Percentiles rank a stretch among this genome's conserved stretches.
phyloP scores from a whole-genome alignment of 2,888 invertebrate genomes.

The Netelia inedita region DNA sequence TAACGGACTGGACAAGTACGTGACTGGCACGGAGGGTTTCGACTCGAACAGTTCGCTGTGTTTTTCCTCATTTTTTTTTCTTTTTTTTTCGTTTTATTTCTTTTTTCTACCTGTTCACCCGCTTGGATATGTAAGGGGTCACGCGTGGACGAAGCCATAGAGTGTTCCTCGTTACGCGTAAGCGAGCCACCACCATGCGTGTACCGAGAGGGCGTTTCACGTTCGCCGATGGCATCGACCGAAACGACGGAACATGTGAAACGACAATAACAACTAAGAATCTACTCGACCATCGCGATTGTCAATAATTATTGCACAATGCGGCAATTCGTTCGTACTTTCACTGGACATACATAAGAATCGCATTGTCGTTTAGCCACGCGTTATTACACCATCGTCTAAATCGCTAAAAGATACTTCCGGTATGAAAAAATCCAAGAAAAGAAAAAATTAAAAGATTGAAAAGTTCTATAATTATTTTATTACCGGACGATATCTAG shows the following conservation, averaged over 20 bases:
- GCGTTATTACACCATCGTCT: neutral
- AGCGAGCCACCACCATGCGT: conserved; percentile 16
- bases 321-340: conserved; percentile 24
- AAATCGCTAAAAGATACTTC: conserved; percentile 12
- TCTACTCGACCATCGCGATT: conserved; percentile 26
- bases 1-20: conserved; percentile 53
- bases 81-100: neutral
- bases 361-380: conserved; percentile 8
- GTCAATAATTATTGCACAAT: conserved; percentile 64
- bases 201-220: neutral
- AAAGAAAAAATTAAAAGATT: neutral
- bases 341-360: conserved; percentile 20
- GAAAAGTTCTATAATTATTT: neutral
- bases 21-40: conserved; percentile 40
- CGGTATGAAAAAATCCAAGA: conserved; percentile 16
- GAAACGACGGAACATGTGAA: conserved; percentile 16
- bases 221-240: conserved; percentile 29
- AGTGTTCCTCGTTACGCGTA: conserved; percentile 53
- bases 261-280: neutral
- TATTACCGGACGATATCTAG: neutral
- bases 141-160: conserved; percentile 42
- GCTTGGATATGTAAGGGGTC: conserved; percentile 23
- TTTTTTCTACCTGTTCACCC: neutral
- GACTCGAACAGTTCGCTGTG: conserved; percentile 9
- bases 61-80: neutral